phyloP scores from a whole-genome alignment of 92 coral and sea anemone genomes.

The Plumapathes pennacea region DNA sequence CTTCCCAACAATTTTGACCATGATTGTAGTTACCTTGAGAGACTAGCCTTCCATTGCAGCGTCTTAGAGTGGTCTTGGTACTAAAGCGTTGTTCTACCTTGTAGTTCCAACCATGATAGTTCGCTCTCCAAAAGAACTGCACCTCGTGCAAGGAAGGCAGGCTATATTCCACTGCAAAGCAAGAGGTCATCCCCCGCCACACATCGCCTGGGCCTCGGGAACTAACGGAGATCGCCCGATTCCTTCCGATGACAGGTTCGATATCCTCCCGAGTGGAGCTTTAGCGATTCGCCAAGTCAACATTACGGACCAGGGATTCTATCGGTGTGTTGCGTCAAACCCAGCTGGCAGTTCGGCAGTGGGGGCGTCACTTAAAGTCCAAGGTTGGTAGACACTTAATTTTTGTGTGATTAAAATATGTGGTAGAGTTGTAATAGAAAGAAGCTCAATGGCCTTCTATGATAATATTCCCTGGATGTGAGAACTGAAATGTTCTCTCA shows the following conservation, averaged over 20 bases:
- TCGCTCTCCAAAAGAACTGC: constrained; percentile 56
- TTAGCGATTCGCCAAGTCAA: constrained; percentile 65
- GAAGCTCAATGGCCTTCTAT: no score
- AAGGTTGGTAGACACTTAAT: constrained; percentile 35
- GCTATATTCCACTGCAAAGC: constrained; percentile 90
- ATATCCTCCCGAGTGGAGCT: constrained; percentile 71
- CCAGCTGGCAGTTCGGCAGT: constrained; percentile 75
- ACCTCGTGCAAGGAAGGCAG: constrained; percentile 64
- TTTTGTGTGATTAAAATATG: neutral
- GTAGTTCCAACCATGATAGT: constrained; percentile 74
- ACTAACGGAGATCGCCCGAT: constrained; percentile 89
- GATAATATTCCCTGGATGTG: no score
- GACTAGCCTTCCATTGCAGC: no score
- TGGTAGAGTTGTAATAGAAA: no score
- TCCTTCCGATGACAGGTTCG: constrained; percentile 76
- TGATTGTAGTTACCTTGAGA: no score
- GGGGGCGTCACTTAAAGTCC: constrained; percentile 55
- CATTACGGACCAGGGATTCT: constrained; percentile 79
- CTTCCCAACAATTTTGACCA: no score
- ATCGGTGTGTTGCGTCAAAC: constrained; percentile 91
- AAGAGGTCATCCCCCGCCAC: constrained; percentile 98
- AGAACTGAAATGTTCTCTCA: no score
- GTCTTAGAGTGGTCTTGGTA: no score
- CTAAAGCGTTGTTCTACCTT: neutral
- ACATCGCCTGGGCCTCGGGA: constrained; percentile 96